A percentile compares a stretch with the other conserved stretches of the same genome.
phyloP scores from a whole-genome alignment of 2,113 vertebrate species.

The Odobenus rosmarus region DNA sequence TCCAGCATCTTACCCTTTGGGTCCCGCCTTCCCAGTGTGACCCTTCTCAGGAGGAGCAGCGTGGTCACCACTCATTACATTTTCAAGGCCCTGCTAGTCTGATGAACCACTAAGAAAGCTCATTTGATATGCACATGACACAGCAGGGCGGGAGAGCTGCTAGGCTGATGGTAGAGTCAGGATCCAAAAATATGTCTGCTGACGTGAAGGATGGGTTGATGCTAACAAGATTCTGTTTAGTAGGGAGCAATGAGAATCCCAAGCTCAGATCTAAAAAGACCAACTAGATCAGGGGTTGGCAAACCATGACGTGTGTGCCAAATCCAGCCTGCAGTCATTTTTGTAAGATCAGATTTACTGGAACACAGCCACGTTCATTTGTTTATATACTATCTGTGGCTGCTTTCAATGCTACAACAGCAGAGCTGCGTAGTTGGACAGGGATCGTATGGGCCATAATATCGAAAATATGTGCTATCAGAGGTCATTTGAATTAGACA shows the following conservation, averaged over 20 bases:
- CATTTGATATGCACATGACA: neutral
- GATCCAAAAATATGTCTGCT: neutral
- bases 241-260: constrained; percentile 10
- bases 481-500: neutral
- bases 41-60: neutral
- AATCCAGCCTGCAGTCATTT: neutral
- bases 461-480: neutral
- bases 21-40: neutral
- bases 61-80: neutral
- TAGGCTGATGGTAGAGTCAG: neutral
- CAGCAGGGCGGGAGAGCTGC: neutral
- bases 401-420: neutral
- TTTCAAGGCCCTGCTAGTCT: neutral
- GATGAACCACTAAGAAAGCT: neutral
- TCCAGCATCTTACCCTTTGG: neutral
- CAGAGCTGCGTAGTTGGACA: neutral
- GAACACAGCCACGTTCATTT: neutral
- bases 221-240: neutral
- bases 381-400: neutral
- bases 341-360: neutral
- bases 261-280: constrained; percentile 16
- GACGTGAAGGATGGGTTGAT: neutral
- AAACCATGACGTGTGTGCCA: neutral
- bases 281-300: neutral
- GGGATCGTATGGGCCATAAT: neutral